Evolutionary conservation across 2,797 vertebrate species (phyloP).

Genomic region (Lateolabrax maculatus): DNA sequence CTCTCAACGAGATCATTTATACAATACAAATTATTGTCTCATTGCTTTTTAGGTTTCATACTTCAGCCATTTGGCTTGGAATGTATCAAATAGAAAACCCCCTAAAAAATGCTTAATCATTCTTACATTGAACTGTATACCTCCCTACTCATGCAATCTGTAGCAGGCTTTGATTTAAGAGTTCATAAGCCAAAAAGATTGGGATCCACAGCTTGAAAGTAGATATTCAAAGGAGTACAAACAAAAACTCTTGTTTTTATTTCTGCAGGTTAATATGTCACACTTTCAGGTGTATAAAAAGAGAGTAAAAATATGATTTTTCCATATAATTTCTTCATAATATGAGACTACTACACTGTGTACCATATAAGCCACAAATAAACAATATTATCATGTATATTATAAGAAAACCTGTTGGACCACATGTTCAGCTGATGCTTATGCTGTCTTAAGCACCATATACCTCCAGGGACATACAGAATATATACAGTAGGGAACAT

Average conservation of each 20-base stretch:
- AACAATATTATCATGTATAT: neutral
- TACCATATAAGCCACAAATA: neutral
- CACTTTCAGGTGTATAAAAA: neutral
- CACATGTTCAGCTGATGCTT: slow-evolving; percentile 18
- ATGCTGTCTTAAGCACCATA: neutral
- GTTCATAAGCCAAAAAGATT: neutral
- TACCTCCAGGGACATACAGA: slow-evolving; percentile 17
- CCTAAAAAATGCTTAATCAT: neutral
- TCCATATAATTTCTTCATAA: neutral
- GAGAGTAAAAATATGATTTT: neutral
- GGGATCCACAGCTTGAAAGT: neutral
- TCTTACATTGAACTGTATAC: neutral
- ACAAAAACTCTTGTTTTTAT: too few relatives aligned
- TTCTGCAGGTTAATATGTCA: neutral
- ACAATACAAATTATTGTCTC: neutral
- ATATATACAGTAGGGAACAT: slow-evolving; percentile 18
- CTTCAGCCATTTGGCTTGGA: neutral
- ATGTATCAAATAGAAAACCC: neutral
- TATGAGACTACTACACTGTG: too few relatives aligned
- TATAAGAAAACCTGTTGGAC: slow-evolving; percentile 21
- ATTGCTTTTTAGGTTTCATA: neutral
- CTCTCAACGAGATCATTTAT: neutral
- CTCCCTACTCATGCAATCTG: neutral
- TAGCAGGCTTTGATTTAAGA: neutral
- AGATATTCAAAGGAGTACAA: neutral